phyloP scores from a whole-genome alignment of 2,888 invertebrate genomes.

The Protula sp. region DNA sequence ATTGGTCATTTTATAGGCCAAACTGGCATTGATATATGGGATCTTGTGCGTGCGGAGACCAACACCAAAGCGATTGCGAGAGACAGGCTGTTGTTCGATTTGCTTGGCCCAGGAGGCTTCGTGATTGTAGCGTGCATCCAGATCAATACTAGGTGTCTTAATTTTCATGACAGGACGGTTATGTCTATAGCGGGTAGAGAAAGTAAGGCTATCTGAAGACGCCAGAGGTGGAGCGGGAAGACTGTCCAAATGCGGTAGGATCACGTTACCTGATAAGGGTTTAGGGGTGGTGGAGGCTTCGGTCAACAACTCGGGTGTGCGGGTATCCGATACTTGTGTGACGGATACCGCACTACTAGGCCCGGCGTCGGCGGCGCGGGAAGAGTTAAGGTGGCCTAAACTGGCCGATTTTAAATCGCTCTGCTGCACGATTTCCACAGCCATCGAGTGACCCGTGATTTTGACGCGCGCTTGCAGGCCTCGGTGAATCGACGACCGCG shows the following conservation, averaged over 20 bases:
- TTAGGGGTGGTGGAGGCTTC: too few species aligned
- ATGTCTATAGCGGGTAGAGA: background rate
- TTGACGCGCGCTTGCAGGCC: background rate
- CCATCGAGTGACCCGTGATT: background rate
- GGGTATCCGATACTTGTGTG: too few species aligned
- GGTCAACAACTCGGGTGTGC: too few species aligned
- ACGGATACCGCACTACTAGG: too few species aligned
- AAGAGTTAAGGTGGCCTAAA: too few species aligned
- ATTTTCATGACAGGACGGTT: background rate
- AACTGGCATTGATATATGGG: constrained; percentile 6
- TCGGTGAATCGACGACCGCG: background rate
- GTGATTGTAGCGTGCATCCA: background rate
- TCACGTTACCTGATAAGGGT: too few species aligned
- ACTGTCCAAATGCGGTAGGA: background rate
- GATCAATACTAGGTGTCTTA: background rate
- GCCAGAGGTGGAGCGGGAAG: constrained; percentile 2
- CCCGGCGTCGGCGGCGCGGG: too few species aligned
- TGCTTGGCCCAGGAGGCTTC: background rate
- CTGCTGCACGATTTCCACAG: background rate
- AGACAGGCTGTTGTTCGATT: background rate
- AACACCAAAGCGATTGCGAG: background rate
- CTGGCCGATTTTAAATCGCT: background rate
- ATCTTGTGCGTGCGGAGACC: constrained; percentile 2
- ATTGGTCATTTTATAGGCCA: constrained; percentile 1
- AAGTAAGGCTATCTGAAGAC: background rate